phyloP scores from a whole-genome alignment of 2,113 vertebrate genomes.

The Semicossyphus pulcher region DNA sequence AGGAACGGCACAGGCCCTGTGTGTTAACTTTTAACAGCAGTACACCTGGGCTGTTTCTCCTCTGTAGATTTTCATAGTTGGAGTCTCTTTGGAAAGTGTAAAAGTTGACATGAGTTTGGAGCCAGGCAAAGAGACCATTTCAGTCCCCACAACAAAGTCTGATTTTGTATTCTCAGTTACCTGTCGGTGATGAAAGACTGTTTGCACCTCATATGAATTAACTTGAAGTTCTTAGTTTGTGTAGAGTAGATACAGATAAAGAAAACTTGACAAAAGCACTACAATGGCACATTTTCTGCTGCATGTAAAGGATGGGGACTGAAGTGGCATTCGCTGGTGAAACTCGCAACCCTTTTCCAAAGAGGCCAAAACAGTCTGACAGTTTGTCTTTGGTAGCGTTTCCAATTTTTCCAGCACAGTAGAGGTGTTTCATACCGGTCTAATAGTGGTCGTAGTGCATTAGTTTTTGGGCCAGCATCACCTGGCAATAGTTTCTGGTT shows the following conservation, averaged over 20 bases:
- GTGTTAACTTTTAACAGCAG: conserved; percentile 35
- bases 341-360: conserved; percentile 71
- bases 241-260: conserved; percentile 4
- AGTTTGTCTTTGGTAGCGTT: conserved; percentile 86
- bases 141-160: conserved; percentile 58
- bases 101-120: conserved; percentile 67
- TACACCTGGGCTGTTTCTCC: conserved; percentile 65
- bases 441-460: conserved; percentile 86
- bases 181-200: conserved; percentile 33
- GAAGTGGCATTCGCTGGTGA: conserved; percentile 62
- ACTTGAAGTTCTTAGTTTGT: conserved; percentile 38
- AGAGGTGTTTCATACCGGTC: conserved; percentile 84
- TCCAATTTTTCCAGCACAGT: conserved; percentile 84
- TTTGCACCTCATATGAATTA: conserved; percentile 36
- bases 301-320: conserved; percentile 63
- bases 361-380: conserved; percentile 78
- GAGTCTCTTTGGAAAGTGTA: conserved; percentile 68
- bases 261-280: conserved; percentile 37
- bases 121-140: conserved; percentile 60
- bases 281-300: conserved; percentile 49
- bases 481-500: conserved; percentile 81
- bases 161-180: conserved; percentile 30
- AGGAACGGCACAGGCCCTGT: conserved; percentile 56
- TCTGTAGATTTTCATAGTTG: conserved; percentile 83
- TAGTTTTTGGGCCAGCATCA: conserved; percentile 83